Evolutionary conservation across 2,888 invertebrate genomes (phyloP).

Genomic region (Idaea straminata): DNA sequence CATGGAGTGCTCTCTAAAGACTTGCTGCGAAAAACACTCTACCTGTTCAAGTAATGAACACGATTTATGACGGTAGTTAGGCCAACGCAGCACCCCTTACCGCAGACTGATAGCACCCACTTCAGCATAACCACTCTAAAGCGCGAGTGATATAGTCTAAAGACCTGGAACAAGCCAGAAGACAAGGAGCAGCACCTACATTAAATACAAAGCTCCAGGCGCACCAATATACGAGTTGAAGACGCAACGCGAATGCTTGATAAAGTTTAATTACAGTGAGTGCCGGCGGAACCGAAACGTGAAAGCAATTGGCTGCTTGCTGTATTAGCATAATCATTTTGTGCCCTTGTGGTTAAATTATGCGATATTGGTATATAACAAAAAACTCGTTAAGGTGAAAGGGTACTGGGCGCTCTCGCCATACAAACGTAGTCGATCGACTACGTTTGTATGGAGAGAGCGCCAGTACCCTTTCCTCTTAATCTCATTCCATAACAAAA

Average conservation of each 20-base stretch:
- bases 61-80: constrained; percentile 66
- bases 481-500: no score
- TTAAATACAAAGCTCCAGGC: constrained; percentile 39
- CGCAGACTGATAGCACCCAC: constrained; percentile 48
- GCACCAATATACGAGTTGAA: constrained; percentile 49
- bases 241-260: constrained; percentile 57
- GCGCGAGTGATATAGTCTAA: constrained; percentile 15
- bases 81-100: constrained; percentile 49
- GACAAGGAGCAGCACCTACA: constrained; percentile 36
- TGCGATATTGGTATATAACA: constrained; percentile 44
- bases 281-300: constrained; percentile 41
- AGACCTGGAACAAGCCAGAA: constrained; percentile 30
- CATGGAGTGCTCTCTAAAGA: constrained; percentile 58
- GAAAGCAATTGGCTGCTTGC: constrained; percentile 58
- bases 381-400: no score
- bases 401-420: no score
- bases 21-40: constrained; percentile 55
- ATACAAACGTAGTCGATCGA: no score
- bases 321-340: constrained; percentile 65
- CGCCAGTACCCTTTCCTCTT: no score
- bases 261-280: constrained; percentile 61
- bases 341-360: constrained; percentile 51
- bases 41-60: constrained; percentile 52
- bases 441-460: no score
- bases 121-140: constrained; percentile 22